Evolutionary conservation across 2,113 vertebrate species (phyloP).

Genomic region (Serinus canaria): DNA sequence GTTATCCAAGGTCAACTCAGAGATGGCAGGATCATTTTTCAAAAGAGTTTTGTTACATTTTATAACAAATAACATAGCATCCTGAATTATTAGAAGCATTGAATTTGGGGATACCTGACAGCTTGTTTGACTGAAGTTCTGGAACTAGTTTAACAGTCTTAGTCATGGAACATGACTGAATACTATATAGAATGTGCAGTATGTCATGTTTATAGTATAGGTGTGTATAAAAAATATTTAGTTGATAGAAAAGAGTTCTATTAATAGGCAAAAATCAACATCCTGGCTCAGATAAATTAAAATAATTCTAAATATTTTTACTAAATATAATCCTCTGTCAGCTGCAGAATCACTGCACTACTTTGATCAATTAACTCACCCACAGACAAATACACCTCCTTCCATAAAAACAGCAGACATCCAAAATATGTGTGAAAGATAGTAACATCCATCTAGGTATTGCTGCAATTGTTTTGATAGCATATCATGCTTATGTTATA

Average conservation of each 20-base stretch:
- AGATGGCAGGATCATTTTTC: background rate
- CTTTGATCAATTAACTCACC: background rate
- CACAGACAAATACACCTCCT: background rate
- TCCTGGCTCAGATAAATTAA: background rate
- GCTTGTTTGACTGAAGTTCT: constrained; percentile 24
- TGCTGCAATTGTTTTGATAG: background rate
- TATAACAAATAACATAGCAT: background rate
- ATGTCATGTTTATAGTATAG: background rate
- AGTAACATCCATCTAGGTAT: background rate
- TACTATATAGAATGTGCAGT: background rate
- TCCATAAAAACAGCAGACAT: background rate
- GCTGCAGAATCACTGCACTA: background rate
- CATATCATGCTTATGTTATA: background rate
- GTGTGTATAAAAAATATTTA: background rate
- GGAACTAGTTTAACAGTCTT: background rate
- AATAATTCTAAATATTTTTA: constrained; percentile 32
- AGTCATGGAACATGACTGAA: background rate
- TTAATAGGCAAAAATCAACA: constrained; percentile 9
- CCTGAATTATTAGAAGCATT: constrained; percentile 8
- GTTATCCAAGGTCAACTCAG: background rate
- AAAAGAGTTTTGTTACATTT: background rate
- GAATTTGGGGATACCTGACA: background rate
- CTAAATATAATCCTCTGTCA: background rate
- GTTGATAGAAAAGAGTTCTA: background rate
- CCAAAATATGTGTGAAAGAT: background rate